Evolutionary conservation across 2,888 invertebrate species (phyloP).

Genomic region (Glyphotaelius pellucidus): DNA sequence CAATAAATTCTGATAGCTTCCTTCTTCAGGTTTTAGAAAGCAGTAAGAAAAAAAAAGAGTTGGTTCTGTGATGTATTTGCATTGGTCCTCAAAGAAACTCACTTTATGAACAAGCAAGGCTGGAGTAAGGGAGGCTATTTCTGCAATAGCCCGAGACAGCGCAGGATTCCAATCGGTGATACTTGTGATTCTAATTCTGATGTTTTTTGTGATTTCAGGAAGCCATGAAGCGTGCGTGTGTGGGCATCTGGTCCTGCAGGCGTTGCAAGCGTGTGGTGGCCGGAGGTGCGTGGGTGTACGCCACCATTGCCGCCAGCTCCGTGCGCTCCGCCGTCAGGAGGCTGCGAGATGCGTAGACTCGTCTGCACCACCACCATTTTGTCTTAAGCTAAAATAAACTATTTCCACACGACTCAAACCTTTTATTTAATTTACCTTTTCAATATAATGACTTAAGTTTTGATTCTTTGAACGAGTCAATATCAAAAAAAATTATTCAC

Average conservation of each 20-base stretch:
- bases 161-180: too few species aligned
- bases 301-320: conserved; percentile 98
- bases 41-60: not conserved
- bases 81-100: not conserved
- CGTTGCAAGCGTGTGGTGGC: conserved; percentile 98
- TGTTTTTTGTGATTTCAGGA: conserved; percentile 81
- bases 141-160: not conserved
- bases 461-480: not conserved
- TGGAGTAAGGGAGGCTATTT: not conserved
- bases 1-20: too few species aligned
- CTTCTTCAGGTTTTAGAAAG: too few species aligned
- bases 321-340: conserved; percentile 98
- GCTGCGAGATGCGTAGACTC: conserved; percentile 85
- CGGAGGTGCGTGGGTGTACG: conserved; percentile 99
- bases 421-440: not conserved
- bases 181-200: not conserved
- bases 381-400: conserved; percentile 57
- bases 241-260: conserved; percentile 99
- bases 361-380: conserved; percentile 40
- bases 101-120: not conserved
- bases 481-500: not conserved
- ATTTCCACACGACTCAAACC: conserved; percentile 28
- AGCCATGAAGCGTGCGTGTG: conserved; percentile 97
- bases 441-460: not conserved
- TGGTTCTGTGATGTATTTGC: not conserved